Base-by-base conservation (phyloP, 2,888 invertebrate species). In the Eugnorisma glareosa region DNA sequence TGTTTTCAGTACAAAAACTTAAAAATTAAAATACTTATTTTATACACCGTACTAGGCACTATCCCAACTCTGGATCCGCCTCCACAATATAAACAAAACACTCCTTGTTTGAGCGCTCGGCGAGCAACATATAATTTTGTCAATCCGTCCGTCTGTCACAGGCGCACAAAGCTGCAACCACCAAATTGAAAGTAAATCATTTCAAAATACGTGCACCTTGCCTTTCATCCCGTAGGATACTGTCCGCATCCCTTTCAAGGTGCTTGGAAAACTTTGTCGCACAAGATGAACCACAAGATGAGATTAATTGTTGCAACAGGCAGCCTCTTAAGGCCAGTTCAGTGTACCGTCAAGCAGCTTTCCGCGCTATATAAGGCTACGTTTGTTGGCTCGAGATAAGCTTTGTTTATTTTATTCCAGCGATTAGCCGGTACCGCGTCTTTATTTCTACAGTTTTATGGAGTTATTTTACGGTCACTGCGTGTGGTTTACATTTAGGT, bases 301-400 rank as follows among this genome's bases (percentile, higher is more conserved):
- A 88, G 88, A 90, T 91, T 91, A 91, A 93, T 93, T 91, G 91
- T 92, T 90, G 86, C 80, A 75, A 83, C 72, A 64, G 64, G 73
- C 83, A 84, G 89, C 88, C 88, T 87, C 86, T 88, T 90, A 88
- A 81, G 85, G 85, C 85, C 86, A 86, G 90, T 89, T 90, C 90
- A 90, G 86, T 89, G 91, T 89, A 90, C 91, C 88, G 85, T 81
- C 90, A 87, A 82, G 84, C 90, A 92, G 91, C 93, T 92, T 92
- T 90, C 88, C 91, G 90, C 86, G 88, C 94, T 94, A 91, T 93
- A 93, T 93, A 95, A 91, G 93, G 94, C 91, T 90, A 90, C 90
- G 91, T 93, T 91, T 92, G 92, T 92, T 92, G 89, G 89, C 88
- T 90, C 90, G 87, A 94, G 95, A 95, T 96, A 95, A 95, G 93